Evolutionary conservation across 2,888 invertebrate species (phyloP).

Genomic region (Selenia dentaria): DNA sequence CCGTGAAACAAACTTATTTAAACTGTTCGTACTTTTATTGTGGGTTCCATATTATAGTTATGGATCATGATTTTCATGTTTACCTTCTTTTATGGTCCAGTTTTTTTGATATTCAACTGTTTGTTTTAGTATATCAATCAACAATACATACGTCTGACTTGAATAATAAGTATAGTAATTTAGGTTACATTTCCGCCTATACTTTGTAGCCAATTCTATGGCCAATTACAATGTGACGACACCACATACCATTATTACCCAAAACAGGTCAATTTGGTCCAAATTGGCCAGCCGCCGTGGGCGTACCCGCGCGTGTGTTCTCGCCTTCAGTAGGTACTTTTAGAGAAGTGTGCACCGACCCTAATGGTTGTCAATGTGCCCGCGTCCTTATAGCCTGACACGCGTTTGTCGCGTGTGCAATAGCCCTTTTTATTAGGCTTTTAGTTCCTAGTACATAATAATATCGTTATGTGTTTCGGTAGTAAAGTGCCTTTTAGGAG

Average conservation of each 20-base stretch:
- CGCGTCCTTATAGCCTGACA: slow-evolving; percentile 42
- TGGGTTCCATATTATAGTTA: no score
- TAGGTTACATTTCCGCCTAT: no score
- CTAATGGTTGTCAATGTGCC: slow-evolving; percentile 49
- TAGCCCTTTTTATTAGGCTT: slow-evolving; percentile 59
- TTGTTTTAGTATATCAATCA: no score
- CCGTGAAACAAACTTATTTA: no score
- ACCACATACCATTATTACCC: slow-evolving; percentile 14
- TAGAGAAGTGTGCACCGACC: slow-evolving; percentile 38
- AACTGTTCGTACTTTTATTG: no score
- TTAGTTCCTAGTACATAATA: slow-evolving; percentile 35
- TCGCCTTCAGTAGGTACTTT: slow-evolving; percentile 44
- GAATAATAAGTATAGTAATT: no score
- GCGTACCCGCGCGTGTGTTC: slow-evolving; percentile 51
- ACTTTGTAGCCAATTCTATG: no score
- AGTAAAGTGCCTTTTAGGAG: slow-evolving; percentile 2
- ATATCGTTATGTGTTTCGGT: slow-evolving; percentile 11
- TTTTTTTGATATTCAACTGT: no score
- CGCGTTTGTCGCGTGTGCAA: slow-evolving; percentile 68
- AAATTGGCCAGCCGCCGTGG: slow-evolving; percentile 58
- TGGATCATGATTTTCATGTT: no score
- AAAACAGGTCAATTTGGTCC: slow-evolving; percentile 45
- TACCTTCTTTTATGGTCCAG: no score
- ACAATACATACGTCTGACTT: no score
- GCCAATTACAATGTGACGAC: slow-evolving; percentile 7